Conservation (phyloP, 2,113 vertebrate species). For the Cyprinus carpio region DNA sequence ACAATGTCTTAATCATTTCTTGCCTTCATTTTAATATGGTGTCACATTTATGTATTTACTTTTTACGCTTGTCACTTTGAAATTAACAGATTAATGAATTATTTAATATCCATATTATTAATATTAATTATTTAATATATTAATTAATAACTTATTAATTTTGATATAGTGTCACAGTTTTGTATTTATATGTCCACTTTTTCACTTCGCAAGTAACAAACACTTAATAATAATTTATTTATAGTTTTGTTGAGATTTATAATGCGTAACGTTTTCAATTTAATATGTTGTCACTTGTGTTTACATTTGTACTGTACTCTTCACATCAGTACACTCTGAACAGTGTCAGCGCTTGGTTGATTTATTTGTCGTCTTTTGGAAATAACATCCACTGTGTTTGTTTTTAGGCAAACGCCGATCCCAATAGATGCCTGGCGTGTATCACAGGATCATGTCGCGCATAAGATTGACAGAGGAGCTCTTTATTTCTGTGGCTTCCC, state of each 20-base stretch:
- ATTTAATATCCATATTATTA: not conserved
- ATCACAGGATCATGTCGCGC: slow-evolving; percentile 77
- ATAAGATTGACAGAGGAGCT: slow-evolving; percentile 79
- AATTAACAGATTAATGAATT: not conserved
- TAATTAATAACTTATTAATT: not conserved
- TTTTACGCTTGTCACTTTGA: not conserved
- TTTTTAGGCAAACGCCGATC: slow-evolving; percentile 79
- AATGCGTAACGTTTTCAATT: not conserved
- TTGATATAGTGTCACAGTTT: not conserved
- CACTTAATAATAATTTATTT: not conserved
- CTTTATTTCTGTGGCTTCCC: slow-evolving; percentile 98
- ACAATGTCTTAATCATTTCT: no score
- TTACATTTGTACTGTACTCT: not conserved
- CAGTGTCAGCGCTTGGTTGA: not conserved
- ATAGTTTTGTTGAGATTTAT: not conserved
- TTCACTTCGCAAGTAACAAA: not conserved
- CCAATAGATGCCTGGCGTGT: slow-evolving; percentile 92
- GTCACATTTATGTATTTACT: not conserved
- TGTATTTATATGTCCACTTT: not conserved
- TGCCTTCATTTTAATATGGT: no score
- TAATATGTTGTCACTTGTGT: not conserved
- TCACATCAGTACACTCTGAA: not conserved
- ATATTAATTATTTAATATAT: not conserved
- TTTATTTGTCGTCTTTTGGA: not conserved
- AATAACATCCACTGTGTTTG: not conserved